Conservation (phyloP, 2,888 invertebrate genomes). For the Hydraecia micacea region DNA sequence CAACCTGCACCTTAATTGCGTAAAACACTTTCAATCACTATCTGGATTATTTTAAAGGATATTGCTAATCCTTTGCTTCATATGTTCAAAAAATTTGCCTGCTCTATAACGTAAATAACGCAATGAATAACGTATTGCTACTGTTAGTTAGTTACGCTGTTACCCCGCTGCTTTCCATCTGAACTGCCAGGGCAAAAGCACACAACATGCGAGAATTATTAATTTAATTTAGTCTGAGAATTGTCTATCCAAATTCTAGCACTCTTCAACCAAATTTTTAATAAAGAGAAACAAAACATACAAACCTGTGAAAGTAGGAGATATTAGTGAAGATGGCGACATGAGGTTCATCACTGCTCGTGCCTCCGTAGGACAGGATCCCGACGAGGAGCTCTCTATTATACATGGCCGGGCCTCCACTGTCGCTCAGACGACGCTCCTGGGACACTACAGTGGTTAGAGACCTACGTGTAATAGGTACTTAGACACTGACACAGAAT, state of each 20-base stretch:
- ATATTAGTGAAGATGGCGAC: slow-evolving; percentile 81
- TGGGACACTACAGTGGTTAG: slow-evolving; percentile 58
- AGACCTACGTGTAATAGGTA: slow-evolving; percentile 11
- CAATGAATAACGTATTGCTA: no score
- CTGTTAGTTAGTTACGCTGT: no score
- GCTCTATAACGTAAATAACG: no score
- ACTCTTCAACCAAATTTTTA: background rate
- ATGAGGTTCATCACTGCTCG: slow-evolving; percentile 56
- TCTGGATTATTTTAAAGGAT: no score
- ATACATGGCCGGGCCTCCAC: slow-evolving; percentile 78
- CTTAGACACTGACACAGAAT: slow-evolving; percentile 14
- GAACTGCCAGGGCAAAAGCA: background rate
- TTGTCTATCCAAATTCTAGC: background rate
- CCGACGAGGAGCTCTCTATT: slow-evolving; percentile 73
- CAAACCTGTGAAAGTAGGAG: slow-evolving; percentile 80
- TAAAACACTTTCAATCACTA: no score
- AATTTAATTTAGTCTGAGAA: background rate
- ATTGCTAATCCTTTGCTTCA: no score
- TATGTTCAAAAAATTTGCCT: no score
- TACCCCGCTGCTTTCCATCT: background rate
- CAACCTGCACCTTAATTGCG: background rate
- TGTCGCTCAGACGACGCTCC: slow-evolving; percentile 78
- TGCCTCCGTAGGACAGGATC: slow-evolving; percentile 76
- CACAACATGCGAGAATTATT: background rate
- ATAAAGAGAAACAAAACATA: background rate